Conservation (phyloP, 2,797 vertebrate species). For the Ispidina lecontei region DNA sequence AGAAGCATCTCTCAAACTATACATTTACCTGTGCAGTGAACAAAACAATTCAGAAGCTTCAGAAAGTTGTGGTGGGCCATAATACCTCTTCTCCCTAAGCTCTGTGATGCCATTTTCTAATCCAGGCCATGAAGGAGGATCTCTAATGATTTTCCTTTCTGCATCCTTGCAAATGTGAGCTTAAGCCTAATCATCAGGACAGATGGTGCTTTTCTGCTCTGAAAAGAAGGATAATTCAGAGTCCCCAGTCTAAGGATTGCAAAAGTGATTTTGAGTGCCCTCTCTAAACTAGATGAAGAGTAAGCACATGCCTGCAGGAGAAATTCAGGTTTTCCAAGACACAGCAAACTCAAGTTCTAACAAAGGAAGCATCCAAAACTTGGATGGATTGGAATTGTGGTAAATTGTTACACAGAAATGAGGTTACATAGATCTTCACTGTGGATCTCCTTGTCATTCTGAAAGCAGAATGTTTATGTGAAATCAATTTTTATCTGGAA, state of each 20-base stretch:
- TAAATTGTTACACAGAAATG: not conserved
- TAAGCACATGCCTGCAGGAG: not conserved
- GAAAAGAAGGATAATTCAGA: not conserved
- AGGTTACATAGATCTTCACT: not conserved
- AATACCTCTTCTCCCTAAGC: not conserved
- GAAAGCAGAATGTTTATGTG: not conserved
- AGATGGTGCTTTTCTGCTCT: not conserved
- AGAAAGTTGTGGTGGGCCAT: not conserved
- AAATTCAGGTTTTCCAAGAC: not conserved
- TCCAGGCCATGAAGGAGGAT: not conserved
- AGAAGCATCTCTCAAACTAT: not conserved
- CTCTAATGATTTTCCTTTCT: not conserved
- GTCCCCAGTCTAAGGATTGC: not conserved
- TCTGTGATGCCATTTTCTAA: not conserved
- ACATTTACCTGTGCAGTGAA: not conserved
- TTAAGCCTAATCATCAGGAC: not conserved
- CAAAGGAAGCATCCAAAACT: not conserved
- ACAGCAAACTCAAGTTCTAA: not conserved
- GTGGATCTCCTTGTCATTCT: not conserved
- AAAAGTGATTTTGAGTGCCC: not conserved
- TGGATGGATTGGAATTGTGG: not conserved
- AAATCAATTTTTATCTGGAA: not conserved
- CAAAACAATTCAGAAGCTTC: not conserved
- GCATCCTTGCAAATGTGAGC: not conserved
- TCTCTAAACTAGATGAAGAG: not conserved